Percentiles rank a stretch among this genome's conserved stretches.
Conservation (phyloP, 1,140 invertebrate genomes). For the Cyclina sinensis region DNA sequence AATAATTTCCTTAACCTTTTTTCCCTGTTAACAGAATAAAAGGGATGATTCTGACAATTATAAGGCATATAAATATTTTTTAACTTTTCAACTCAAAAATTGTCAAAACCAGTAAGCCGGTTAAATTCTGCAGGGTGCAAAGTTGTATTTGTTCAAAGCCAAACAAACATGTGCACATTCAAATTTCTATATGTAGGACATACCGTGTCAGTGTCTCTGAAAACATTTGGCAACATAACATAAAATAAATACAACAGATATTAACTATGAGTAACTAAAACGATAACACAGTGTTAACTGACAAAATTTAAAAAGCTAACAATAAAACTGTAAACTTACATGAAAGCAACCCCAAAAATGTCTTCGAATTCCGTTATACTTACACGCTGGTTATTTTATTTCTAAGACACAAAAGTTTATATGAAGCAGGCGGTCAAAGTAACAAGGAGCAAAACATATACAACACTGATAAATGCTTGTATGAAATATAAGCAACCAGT, state of each 20-base stretch:
- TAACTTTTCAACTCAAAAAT: neutral
- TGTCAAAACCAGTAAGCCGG: neutral
- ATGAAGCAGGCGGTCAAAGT: too few relatives aligned
- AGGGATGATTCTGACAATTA: too few relatives aligned
- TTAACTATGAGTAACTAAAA: neutral
- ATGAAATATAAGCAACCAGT: neutral
- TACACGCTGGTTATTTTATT: neutral
- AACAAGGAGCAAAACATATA: too few relatives aligned
- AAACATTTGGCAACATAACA: constrained; percentile 8
- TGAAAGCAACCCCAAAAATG: neutral
- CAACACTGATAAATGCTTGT: too few relatives aligned
- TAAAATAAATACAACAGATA: neutral
- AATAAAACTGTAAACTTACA: too few relatives aligned
- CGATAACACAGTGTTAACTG: too few relatives aligned
- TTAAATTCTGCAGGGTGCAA: neutral
- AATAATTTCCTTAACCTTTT: too few relatives aligned
- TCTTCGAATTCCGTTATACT: neutral
- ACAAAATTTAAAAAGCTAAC: too few relatives aligned
- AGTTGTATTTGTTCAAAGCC: neutral
- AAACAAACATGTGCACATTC: constrained; percentile 16
- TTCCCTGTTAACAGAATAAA: too few relatives aligned
- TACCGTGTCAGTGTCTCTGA: constrained; percentile 10
- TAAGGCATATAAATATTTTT: too few relatives aligned
- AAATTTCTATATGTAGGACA: neutral
- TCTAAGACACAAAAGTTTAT: neutral